Evolutionary conservation across 2,113 vertebrate species (phyloP), one percentile per base, ranked within the genome.

Genomic region (Atrichornis clamosus): DNA sequence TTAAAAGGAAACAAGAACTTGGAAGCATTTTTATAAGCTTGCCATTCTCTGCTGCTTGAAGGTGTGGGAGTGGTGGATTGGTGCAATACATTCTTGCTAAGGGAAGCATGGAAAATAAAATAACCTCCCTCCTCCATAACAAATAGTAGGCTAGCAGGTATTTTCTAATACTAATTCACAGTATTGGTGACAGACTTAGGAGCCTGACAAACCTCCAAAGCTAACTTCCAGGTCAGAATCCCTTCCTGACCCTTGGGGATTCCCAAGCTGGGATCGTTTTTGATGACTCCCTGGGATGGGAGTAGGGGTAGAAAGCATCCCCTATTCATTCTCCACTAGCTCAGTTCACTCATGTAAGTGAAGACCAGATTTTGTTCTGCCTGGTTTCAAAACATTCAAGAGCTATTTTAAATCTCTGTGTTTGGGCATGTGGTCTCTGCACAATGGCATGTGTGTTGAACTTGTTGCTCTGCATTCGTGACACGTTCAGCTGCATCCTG

Each of bases 401-500:
- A 30, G 28, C 11, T 89, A 39, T 91, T 92, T 95, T 56, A 67
- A 90, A 90, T 84, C 19, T 84, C 60, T 75, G 10, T 53, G 14
- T 75, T 95, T 87, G 41, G n/a, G 24, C 47, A 59, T 32, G 74
- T 4, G 14, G n/a, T 58, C 41, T 60, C 73, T 65, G 53, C 53
- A 85, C 87, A 91, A 73, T 30, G 53, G 65, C 15, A 10, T 28
- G 39, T 84, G 89, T 82, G 70, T 94, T 68, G 85, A 73, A 78
- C 68, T 68, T 15, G 12, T 22, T 77, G 58, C 59, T 96, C 69
- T 79, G 37, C 26, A 90, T 89, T 89, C 10, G 0, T 33, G 62
- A 44, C 85, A 78, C 10, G 2, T 82, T 76, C 89, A 93, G 83
- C 93, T 96, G 84, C 84, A 95, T 89, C 90, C 94, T 94, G 83